phyloP scores from a whole-genome alignment of 2,113 vertebrate genomes.

The Heterocephalus glaber region DNA sequence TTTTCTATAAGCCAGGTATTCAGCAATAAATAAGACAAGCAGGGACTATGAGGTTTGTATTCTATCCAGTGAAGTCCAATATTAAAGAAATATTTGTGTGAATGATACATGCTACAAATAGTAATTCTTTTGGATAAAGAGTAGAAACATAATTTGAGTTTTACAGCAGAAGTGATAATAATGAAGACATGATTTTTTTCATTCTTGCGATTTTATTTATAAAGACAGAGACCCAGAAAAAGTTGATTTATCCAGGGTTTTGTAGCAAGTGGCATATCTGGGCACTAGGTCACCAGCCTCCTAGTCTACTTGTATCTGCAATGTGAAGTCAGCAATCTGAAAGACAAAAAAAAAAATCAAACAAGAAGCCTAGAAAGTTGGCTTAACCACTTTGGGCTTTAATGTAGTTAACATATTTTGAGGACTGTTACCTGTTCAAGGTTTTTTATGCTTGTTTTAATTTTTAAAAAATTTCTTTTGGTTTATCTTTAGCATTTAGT shows the following conservation, averaged over 20 bases:
- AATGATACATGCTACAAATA: not conserved
- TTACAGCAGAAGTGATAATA: not conserved
- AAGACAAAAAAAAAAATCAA: constrained; percentile 13
- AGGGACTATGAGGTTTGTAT: not conserved
- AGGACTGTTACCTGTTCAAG: constrained; percentile 20
- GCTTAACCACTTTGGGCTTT: not conserved
- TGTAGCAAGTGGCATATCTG: not conserved
- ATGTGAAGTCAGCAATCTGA: not conserved
- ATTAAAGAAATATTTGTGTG: not conserved
- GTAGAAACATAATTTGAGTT: not conserved
- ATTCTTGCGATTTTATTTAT: not conserved
- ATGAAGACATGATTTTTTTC: constrained; percentile 29
- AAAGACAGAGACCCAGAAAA: not conserved
- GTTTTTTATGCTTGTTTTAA: not conserved
- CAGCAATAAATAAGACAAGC: constrained; percentile 10
- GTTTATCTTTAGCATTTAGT: constrained; percentile 10
- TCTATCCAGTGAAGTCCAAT: not conserved
- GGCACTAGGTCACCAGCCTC: not conserved
- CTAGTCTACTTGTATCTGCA: not conserved
- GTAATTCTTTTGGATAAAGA: constrained; percentile 23
- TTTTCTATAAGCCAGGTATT: constrained; percentile 5
- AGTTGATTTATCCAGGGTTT: not conserved
- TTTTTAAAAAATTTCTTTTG: not conserved
- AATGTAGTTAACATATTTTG: not conserved
- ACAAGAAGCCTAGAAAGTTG: not conserved